Percentiles rank a stretch among this genome's conserved stretches.
Conservation (phyloP, 2,888 invertebrate species). For the Parnassius glacialis region DNA sequence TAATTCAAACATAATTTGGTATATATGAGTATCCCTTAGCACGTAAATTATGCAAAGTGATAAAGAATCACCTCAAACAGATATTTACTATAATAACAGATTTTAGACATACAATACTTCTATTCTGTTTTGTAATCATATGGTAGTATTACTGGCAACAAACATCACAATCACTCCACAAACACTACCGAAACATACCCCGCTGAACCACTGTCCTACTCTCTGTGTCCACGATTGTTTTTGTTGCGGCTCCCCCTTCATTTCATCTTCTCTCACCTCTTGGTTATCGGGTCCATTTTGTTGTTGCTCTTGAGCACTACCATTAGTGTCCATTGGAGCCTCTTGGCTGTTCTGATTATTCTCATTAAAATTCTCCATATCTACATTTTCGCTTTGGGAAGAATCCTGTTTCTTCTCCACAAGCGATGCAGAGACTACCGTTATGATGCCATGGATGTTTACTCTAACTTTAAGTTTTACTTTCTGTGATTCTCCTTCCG, state of each 20-base stretch:
- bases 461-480: conserved; percentile 97
- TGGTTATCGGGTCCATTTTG: conserved; percentile 69
- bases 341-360: conserved; percentile 61
- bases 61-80: no score
- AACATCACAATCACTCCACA: conserved; percentile 60
- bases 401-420: conserved; percentile 86
- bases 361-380: conserved; percentile 72
- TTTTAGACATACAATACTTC: no score
- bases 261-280: conserved; percentile 76
- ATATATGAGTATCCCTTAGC: no score
- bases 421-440: conserved; percentile 91
- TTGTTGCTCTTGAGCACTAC: conserved; percentile 62
- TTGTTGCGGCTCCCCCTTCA: conserved; percentile 69
- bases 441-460: conserved; percentile 95
- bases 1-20: no score
- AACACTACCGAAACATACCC: conserved; percentile 83
- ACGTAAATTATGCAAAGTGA: no score
- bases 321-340: conserved; percentile 77
- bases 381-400: conserved; percentile 62
- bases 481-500: conserved; percentile 95
- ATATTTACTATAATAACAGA: no score
- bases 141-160: conserved; percentile 50
- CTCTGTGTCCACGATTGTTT: conserved; percentile 86
- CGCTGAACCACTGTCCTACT: conserved; percentile 86
- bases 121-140: neutral